Percentiles rank a stretch among this genome's conserved stretches.
Evolutionary conservation across 2,888 invertebrate species (phyloP).

Genomic region (Hirudinaria manillensis): DNA sequence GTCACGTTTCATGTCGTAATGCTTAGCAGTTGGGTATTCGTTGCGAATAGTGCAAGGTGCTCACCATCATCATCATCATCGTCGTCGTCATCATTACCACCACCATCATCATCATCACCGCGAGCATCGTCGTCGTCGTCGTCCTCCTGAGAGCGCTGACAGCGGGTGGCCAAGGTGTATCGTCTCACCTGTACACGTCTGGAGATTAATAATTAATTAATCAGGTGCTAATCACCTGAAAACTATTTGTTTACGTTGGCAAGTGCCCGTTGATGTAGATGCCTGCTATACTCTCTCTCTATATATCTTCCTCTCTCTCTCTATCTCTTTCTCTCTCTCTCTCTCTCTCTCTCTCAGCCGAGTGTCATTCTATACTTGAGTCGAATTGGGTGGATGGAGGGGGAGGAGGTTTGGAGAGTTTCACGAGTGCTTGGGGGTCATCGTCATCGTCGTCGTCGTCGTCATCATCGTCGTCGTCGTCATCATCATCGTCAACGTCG

Average conservation of each 20-base stretch:
- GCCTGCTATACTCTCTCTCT: background rate
- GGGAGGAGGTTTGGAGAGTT: no score
- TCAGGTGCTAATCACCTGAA: background rate
- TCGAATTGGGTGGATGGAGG: no score
- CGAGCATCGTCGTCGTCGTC: slow-evolving; percentile 21
- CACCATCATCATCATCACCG: slow-evolving; percentile 22
- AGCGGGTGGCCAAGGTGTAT: no score
- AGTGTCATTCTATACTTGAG: no score
- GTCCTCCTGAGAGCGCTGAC: no score
- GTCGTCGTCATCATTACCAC: slow-evolving; percentile 22
- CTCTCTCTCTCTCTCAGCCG: background rate
- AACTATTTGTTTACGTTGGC: background rate
- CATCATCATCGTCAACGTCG: slow-evolving; percentile 28
- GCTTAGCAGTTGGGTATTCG: no score
- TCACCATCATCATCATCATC: slow-evolving; percentile 28
- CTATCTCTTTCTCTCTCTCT: background rate
- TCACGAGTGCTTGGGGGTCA: no score
- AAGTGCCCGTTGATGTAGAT: background rate
- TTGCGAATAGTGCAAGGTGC: background rate
- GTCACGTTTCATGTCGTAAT: no score
- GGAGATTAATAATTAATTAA: no score
- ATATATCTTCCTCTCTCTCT: background rate
- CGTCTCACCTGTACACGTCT: no score
- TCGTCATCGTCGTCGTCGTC: slow-evolving; percentile 18
- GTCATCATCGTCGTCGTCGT: slow-evolving; percentile 27